phyloP scores from a whole-genome alignment of 1,140 invertebrate species.

The Eriosoma lanigerum region DNA sequence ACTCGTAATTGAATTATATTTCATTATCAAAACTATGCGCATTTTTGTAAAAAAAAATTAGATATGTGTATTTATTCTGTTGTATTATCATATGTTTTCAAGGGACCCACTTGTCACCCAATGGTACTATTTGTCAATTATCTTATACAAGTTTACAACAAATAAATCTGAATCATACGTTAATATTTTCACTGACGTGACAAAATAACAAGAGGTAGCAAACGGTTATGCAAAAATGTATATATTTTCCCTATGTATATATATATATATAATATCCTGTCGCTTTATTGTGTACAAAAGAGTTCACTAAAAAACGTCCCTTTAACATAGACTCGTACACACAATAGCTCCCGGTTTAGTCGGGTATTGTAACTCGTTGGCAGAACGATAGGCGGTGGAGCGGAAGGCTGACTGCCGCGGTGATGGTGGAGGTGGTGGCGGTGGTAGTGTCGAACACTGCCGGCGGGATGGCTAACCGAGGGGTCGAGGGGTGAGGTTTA shows the following conservation, averaged over 20 bases:
- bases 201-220: conserved; percentile 22
- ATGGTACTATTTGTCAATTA: not conserved
- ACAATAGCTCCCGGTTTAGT: conserved; percentile 35
- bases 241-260: too few relatives aligned
- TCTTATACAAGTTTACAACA: not conserved
- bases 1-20: too few relatives aligned
- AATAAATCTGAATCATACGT: not conserved
- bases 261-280: conserved; percentile 29
- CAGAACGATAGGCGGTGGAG: not conserved
- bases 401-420: conserved; percentile 3
- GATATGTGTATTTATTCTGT: too few relatives aligned
- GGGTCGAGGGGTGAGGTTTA: conserved; percentile 49
- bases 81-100: not conserved
- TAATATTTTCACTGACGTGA: conserved; percentile 18
- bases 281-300: conserved; percentile 45
- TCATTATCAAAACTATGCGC: too few relatives aligned
- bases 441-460: conserved; percentile 44
- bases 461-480: conserved; percentile 35
- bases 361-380: conserved; percentile 46
- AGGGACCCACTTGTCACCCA: not conserved
- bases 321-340: conserved; percentile 14
- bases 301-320: conserved; percentile 48
- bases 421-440: not conserved
- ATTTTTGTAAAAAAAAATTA: too few relatives aligned
- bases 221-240: conserved; percentile 37